Conservation (phyloP, 53 echinoderm and acorn worm species). For the Arbacia lixula region DNA sequence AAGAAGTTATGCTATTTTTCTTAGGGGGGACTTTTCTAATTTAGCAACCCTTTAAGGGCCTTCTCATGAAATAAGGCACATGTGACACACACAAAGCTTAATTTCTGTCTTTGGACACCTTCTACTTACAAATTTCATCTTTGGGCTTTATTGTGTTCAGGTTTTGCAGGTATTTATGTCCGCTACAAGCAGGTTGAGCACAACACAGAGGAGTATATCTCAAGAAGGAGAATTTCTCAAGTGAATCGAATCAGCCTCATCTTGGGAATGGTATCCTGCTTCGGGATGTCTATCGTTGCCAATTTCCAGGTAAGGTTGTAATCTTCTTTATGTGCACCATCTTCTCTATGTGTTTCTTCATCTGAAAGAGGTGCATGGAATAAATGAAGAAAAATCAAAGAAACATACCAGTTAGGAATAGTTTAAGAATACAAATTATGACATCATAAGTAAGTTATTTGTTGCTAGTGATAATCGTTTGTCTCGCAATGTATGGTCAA, state of each 20-base stretch:
- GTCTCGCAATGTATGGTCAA: too few species aligned
- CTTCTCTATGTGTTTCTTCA: neutral
- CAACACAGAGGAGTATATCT: slow-evolving; percentile 50
- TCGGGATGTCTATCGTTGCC: slow-evolving; percentile 92
- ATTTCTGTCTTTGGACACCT: neutral
- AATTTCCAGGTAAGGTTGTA: slow-evolving; percentile 97
- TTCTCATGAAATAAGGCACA: too few species aligned
- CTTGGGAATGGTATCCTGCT: slow-evolving; percentile 62
- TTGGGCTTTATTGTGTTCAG: too few species aligned
- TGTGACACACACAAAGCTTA: too few species aligned
- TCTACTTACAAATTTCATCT: neutral
- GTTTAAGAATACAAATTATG: neutral
- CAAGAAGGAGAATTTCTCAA: slow-evolving; percentile 19
- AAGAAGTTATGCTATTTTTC: too few species aligned
- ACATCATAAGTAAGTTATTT: neutral
- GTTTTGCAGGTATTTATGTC: slow-evolving; percentile 82
- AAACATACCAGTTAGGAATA: neutral
- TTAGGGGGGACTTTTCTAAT: too few species aligned
- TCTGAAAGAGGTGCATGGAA: too few species aligned
- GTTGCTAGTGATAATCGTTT: too few species aligned
- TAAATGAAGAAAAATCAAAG: too few species aligned
- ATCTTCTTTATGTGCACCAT: too few species aligned
- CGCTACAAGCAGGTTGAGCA: slow-evolving; percentile 83
- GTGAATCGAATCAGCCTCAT: slow-evolving; percentile 65
- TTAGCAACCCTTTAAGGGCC: too few species aligned